Conservation (phyloP, 2,113 vertebrate genomes). For the Mirounga angustirostris region DNA sequence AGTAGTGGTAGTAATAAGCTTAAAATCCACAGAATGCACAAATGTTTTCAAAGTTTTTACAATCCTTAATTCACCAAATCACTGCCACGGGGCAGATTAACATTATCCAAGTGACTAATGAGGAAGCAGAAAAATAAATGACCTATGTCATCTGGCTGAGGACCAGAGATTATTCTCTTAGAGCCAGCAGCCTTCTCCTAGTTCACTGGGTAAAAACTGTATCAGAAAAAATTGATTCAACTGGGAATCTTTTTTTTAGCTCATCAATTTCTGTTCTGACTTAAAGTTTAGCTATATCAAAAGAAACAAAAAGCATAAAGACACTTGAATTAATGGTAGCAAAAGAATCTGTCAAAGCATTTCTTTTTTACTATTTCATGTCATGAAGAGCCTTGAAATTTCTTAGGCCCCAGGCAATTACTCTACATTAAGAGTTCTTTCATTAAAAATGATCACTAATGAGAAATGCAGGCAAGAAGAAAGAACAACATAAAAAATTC, state of each 20-base stretch:
- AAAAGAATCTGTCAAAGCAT: neutral
- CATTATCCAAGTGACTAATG: neutral
- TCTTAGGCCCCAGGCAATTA: slow-evolving; percentile 25
- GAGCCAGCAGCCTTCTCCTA: neutral
- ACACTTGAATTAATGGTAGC: slow-evolving; percentile 31
- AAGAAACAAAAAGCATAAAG: slow-evolving; percentile 51
- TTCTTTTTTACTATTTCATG: slow-evolving; percentile 27
- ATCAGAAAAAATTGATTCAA: slow-evolving; percentile 27
- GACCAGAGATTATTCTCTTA: neutral
- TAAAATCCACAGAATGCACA: neutral
- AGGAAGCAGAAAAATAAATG: slow-evolving; percentile 48
- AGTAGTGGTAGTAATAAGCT: neutral
- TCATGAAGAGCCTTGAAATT: slow-evolving; percentile 54
- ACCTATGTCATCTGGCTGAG: neutral
- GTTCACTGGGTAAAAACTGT: neutral
- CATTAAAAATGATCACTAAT: slow-evolving; percentile 48
- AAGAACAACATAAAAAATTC: slow-evolving; percentile 54
- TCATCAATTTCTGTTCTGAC: neutral
- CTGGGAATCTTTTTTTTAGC: neutral
- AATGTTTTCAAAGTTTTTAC: slow-evolving; percentile 17
- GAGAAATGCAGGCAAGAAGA: slow-evolving; percentile 64
- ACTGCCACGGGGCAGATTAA: neutral
- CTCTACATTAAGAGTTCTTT: neutral
- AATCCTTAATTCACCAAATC: slow-evolving; percentile 19
- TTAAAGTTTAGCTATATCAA: neutral